Base-by-base conservation (phyloP, 1,140 invertebrate genomes). In the Drosophila repleta region DNA sequence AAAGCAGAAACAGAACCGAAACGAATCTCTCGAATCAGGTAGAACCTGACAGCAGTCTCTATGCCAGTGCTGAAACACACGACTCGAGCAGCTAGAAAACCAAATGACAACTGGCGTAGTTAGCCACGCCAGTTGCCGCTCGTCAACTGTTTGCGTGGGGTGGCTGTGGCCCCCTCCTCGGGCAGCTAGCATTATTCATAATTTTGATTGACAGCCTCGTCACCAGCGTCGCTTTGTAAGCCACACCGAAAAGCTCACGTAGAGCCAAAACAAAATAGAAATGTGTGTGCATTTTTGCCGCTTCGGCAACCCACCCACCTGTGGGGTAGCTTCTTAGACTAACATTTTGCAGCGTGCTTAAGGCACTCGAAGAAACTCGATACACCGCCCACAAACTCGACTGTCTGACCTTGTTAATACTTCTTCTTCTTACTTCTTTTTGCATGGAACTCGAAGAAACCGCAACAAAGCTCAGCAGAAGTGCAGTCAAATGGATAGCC, bases 151-250 rank as follows among this genome's bases (percentile, higher is more conserved):
- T n/a, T 56, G n/a, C 1, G 17, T 71, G 45, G 60, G 64, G 55
- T 62, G 65, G 69, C 43, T 6, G 39, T 41, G 45, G 41, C 18
- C 13, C 13, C 6, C 17, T 7, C n/a, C 4, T 0, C 10, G 32
- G 24, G 61, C 39, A 66, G 70, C 0, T 74, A 13, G 43, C 56
- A 48, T 62, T 78, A 79, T 88, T 88, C 82, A 87, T 87, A 87
- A 87, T 88, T 87, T 79, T 83, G 82, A 87, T 87, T 87, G 82
- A 88, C 82, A 87, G 75, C 56, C 29, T 48, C 39, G 53, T 45
- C 49, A 65, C 18, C 70, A 68, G 55, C 73, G 56, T 61, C 1
- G 53, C 43, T 29, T 65, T 53, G 69, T 21, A 66, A 67, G 55
- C 55, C 55, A 43, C 69, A 58, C 24, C 32, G n/a, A 17, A 17